Evolutionary conservation across 2,888 invertebrate genomes (phyloP), one percentile per base, ranked within the genome.

Genomic region (Parelbella ahira): DNA sequence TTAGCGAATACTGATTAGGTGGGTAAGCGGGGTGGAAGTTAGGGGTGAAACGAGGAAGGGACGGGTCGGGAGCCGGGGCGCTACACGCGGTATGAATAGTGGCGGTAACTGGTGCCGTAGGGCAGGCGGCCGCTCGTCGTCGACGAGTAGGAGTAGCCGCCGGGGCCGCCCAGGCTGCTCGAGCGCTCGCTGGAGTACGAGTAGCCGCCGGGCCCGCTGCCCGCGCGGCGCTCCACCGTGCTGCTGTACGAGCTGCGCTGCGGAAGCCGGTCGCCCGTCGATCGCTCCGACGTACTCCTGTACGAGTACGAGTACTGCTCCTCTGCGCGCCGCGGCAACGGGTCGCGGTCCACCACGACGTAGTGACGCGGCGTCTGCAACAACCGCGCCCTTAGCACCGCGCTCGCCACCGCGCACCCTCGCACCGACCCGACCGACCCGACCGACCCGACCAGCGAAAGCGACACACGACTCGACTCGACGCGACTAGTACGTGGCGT

Each of bases 61-160:
- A 50, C 53, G 53, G 54, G 60, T 55, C 56, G 63, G 58, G 64
- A 55, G 56, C 58, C 60, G 81, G 78, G 78, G 53, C 50, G 70
- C 90, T 93, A 96, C 74, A 95, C 94, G 83, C 94, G 93, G 89
- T 95, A 95, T 63, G 94, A 94, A 89, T 91, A 95, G 81, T 95
- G 94, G 67, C 95, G 93, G 86, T 95, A 95, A 65, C 82, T 87
- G 69, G 93, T 94, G 76, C 95, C 95, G 68, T 93, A 91, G 54
- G 95, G 96, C 73, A 95, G 90, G 74, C 93, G 92, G 73, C 95
- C 95, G 76, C 93, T 91, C 56, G 91, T 80, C 62, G 91, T 90
- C 50, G 94, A 93, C 58, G 93, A 93, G 89, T 95, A 95, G 70
- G 94, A 93, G 87, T 95, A 95, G 63, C 94, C 93, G 60, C 95